Evolutionary conservation across 2,888 invertebrate genomes (phyloP).

Genomic region (Hecatera dysodea): DNA sequence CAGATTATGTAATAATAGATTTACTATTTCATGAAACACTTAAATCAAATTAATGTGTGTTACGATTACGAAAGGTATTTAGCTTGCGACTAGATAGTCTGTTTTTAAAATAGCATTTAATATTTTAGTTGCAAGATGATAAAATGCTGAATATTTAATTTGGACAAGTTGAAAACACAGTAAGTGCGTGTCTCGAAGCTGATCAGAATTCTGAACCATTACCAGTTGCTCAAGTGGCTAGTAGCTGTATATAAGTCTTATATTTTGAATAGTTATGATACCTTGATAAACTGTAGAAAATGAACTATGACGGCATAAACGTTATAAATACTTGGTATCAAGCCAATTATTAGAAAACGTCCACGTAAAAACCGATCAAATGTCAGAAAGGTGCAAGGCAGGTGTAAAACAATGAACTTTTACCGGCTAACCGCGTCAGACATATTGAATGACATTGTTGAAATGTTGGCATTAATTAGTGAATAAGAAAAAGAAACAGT

Average conservation of each 20-base stretch:
- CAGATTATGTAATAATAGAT: conserved; percentile 12
- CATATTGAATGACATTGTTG: conserved; percentile 24
- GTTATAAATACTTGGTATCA: neutral
- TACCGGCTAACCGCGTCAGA: conserved; percentile 19
- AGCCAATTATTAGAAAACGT: conserved; percentile 33
- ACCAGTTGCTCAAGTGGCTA: neutral
- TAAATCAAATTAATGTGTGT: neutral
- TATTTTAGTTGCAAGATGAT: neutral
- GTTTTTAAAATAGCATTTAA: neutral
- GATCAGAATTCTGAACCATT: neutral
- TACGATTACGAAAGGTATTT: neutral
- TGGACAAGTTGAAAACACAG: neutral
- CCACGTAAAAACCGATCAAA: conserved; percentile 40
- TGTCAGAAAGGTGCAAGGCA: conserved; percentile 64
- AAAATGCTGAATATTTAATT: neutral
- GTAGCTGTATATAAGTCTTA: neutral
- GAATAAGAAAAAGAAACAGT: conserved; percentile 2
- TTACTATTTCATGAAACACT: conserved; percentile 2
- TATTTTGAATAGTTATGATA: neutral
- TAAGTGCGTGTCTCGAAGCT: neutral
- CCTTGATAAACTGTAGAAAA: neutral
- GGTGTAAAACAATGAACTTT: conserved; percentile 57
- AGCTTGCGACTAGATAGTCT: neutral
- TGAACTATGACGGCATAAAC: neutral
- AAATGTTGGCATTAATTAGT: conserved; percentile 19